These are phyloP conservation scores for Triplophysa rosa DNA, from an alignment of 2,113 vertebrate genomes.

Conservation along the genomic window DNA sequence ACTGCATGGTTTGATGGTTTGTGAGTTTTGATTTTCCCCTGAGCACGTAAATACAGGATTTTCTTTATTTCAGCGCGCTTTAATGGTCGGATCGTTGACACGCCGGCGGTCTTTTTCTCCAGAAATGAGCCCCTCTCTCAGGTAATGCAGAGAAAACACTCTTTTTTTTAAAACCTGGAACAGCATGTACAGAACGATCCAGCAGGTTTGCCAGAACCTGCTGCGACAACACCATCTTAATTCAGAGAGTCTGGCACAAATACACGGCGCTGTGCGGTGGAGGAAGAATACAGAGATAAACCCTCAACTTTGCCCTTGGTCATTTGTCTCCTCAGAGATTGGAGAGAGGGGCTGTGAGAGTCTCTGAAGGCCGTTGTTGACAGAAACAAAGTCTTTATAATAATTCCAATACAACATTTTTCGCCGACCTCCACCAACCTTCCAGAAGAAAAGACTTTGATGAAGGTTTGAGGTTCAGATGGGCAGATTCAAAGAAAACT, in stretches of 20 bases:
- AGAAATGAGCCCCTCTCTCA: slow-evolving; percentile 6
- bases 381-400: slow-evolving; percentile 42
- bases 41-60: neutral
- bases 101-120: neutral
- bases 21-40: slow-evolving; percentile 36
- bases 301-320: slow-evolving; percentile 17
- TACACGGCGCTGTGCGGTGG: neutral
- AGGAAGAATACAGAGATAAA: slow-evolving; percentile 29
- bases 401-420: slow-evolving; percentile 20
- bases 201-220: neutral
- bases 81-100: neutral
- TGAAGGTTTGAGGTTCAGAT: slow-evolving; percentile 19
- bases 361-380: slow-evolving; percentile 36
- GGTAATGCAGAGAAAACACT: neutral
- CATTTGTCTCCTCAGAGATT: slow-evolving; percentile 37
- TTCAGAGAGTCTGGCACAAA: neutral
- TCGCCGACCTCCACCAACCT: slow-evolving; percentile 33
- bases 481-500: slow-evolving; percentile 8
- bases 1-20: slow-evolving; percentile 37
- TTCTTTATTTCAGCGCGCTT: neutral
- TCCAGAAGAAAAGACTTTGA: slow-evolving; percentile 24
- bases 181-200: neutral
- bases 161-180: slow-evolving; percentile 30
- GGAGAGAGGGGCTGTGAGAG: slow-evolving; percentile 21
- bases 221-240: slow-evolving; percentile 19